phyloP scores from a whole-genome alignment of 2,888 invertebrate species.

The Cerastoderma edule region DNA sequence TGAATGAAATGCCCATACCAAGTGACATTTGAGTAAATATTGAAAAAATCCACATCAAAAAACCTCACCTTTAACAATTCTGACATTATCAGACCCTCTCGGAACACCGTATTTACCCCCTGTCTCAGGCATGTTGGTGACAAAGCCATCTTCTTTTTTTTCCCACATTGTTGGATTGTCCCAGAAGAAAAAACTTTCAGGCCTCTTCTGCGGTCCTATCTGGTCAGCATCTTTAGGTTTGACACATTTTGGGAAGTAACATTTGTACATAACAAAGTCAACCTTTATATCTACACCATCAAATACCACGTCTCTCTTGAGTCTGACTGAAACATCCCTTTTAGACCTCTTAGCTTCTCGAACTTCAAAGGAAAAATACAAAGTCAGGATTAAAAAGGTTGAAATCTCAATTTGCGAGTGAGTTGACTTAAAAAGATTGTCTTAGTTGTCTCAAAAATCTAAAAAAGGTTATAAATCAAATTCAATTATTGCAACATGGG shows the following conservation, averaged over 20 bases:
- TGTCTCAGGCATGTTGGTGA: slow-evolving; percentile 21
- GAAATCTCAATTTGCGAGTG: slow-evolving; percentile 3
- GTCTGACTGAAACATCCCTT: slow-evolving; percentile 37
- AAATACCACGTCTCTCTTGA: slow-evolving; percentile 7
- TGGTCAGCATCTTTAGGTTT: slow-evolving; percentile 72
- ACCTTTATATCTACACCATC: slow-evolving; percentile 33
- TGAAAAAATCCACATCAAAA: too few relatives aligned
- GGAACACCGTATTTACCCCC: slow-evolving; percentile 46
- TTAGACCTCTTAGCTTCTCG: too few relatives aligned
- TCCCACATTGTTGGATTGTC: slow-evolving; percentile 38
- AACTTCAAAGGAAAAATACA: too few relatives aligned
- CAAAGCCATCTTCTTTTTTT: slow-evolving; percentile 29
- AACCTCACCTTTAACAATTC: slow-evolving; percentile 38
- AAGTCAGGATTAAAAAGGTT: too few relatives aligned
- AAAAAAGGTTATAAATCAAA: too few relatives aligned
- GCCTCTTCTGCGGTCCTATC: slow-evolving; percentile 52
- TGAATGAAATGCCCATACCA: too few relatives aligned
- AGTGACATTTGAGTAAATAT: too few relatives aligned
- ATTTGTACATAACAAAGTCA: slow-evolving; percentile 53
- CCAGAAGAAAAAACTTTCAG: slow-evolving; percentile 47
- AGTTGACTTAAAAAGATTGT: too few relatives aligned
- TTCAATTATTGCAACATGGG: too few relatives aligned
- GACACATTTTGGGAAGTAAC: slow-evolving; percentile 75
- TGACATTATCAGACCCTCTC: slow-evolving; percentile 48
- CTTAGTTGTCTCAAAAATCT: too few relatives aligned